phyloP scores from a whole-genome alignment of 2,888 invertebrate species.

The Tetragonula carbonaria region DNA sequence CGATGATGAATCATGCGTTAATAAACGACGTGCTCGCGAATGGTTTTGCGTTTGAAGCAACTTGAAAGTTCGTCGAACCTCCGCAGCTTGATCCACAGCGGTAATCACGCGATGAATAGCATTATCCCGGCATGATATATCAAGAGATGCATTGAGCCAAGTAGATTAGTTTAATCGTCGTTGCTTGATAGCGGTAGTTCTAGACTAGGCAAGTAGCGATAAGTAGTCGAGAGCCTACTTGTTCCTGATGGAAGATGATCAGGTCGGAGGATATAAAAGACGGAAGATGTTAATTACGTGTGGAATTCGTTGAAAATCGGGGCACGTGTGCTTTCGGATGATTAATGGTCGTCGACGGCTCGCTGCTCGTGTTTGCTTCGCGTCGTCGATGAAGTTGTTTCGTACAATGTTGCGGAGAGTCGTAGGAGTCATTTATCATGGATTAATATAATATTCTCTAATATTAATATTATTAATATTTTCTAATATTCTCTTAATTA shows the following conservation, averaged over 20 bases:
- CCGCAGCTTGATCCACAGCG: slow-evolving; percentile 36
- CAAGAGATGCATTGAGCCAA: slow-evolving; percentile 9
- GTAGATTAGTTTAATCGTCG: slow-evolving; percentile 53
- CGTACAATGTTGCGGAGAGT: not conserved
- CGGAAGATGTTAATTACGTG: slow-evolving; percentile 22
- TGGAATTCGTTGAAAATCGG: slow-evolving; percentile 14
- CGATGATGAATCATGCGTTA: not conserved
- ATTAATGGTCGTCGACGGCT: slow-evolving; percentile 15
- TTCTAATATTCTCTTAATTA: no score
- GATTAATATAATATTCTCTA: not conserved
- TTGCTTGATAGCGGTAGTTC: slow-evolving; percentile 26
- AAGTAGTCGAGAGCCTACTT: not conserved
- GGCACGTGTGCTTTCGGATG: not conserved
- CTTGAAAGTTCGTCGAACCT: slow-evolving; percentile 42
- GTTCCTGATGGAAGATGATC: not conserved
- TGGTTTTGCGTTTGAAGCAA: not conserved
- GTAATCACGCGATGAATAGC: slow-evolving; percentile 42
- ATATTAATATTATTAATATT: no score
- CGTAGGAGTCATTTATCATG: not conserved
- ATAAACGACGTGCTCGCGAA: not conserved
- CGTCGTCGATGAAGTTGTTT: not conserved
- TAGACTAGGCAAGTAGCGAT: slow-evolving; percentile 4
- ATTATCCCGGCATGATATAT: slow-evolving; percentile 44
- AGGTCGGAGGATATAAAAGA: not conserved
- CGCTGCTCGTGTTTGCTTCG: not conserved